Base-by-base conservation (phyloP, 2,113 vertebrate genomes). In the Indicator indicator region DNA sequence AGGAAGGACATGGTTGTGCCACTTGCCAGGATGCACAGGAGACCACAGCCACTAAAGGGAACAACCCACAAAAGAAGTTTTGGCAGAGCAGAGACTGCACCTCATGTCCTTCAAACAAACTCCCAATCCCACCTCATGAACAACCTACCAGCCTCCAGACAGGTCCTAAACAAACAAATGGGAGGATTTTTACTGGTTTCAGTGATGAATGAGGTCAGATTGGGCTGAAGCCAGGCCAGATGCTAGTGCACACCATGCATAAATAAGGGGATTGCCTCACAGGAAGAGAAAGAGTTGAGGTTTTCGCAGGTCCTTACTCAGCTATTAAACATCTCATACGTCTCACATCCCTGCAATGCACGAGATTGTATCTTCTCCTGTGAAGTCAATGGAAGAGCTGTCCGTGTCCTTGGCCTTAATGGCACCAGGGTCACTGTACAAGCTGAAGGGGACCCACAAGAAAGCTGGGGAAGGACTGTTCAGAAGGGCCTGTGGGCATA, bases 131-230 rank as follows among this genome's bases (percentile, higher is more conserved):
- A 74, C 87, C 93, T 68, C 78, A 76, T 13, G 9, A 94, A 87
- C 58, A 89, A 72, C 46, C 74, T 79, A 58, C 48, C 69, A 79
- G 74, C 80, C 93, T 81, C 88, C 83, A 70, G 54, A 44, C 73
- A 93, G 81, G 67, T 79, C 83, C 78, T 90, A 91, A 84, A 52
- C 84, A 97, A 96, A 93, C 65, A 92, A 86, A 87, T 32, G 48
- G 50, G 78, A 94, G 46, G 40, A 77, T 50, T 87, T 93, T 85
- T 82, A 73, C 58, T 67, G 56, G 64, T 70, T 94, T 96, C 74
- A 80, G 5, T 80, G 95, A 84, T 67, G 64, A 26, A 85, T 91
- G 91, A 95, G 82, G 85, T 91, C 90, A 89, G 75, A 93, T 46
- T 0, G 3, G 71, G 78, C 86, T 73, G 82, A 87, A 94, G 81